phyloP scores from a whole-genome alignment of 1,140 invertebrate genomes.

The Drosophila equinoxialis region DNA sequence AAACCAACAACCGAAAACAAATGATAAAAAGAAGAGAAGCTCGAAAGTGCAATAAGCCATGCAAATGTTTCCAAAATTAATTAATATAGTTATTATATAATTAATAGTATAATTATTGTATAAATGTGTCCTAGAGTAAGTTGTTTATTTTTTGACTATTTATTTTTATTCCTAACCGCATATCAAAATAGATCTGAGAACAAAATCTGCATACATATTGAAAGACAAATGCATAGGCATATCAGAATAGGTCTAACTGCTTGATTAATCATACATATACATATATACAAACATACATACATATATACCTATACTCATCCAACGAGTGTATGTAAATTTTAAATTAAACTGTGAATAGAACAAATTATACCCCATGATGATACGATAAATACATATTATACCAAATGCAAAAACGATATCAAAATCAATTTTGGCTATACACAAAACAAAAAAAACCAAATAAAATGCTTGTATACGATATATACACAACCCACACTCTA shows the following conservation, averaged over 20 bases:
- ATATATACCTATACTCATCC: slow-evolving; percentile 44
- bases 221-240: slow-evolving; percentile 16
- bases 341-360: slow-evolving; percentile 76
- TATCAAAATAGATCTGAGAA: slow-evolving; percentile 7
- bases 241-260: slow-evolving; percentile 15
- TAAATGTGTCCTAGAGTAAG: slow-evolving; percentile 28
- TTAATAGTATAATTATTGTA: slow-evolving; percentile 43
- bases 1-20: slow-evolving; percentile 14
- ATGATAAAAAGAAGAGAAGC: slow-evolving; percentile 50
- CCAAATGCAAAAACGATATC: slow-evolving; percentile 50
- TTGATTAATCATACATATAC: slow-evolving; percentile 28
- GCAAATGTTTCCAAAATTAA: slow-evolving; percentile 64
- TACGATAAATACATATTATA: slow-evolving; percentile 61
- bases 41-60: slow-evolving; percentile 73
- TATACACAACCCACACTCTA: not conserved
- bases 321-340: slow-evolving; percentile 54
- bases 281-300: slow-evolving; percentile 30
- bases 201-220: slow-evolving; percentile 4
- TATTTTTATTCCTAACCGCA: slow-evolving; percentile 24
- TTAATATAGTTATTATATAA: slow-evolving; percentile 21
- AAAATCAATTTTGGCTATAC: slow-evolving; percentile 67
- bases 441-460: slow-evolving; percentile 33
- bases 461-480: slow-evolving; percentile 76
- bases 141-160: slow-evolving; percentile 59
- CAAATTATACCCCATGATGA: slow-evolving; percentile 70